Base-by-base conservation (phyloP, 2,797 vertebrate genomes). In the Hypotaenidia philippensis region DNA sequence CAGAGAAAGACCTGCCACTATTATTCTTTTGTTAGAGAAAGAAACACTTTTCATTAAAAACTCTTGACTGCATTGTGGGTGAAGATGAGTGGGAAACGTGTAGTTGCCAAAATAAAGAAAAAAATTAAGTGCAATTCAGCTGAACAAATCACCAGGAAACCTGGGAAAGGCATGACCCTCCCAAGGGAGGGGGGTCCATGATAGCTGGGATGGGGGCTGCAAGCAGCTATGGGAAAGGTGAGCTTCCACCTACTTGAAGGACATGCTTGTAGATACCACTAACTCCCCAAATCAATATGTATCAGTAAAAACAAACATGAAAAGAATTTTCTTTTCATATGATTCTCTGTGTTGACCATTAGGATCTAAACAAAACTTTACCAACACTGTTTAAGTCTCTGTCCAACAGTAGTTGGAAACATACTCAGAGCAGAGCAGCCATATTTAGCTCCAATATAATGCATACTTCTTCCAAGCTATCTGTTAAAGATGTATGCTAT, bases 211-310 rank as follows among this genome's bases (percentile, higher is more conserved):
- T 47, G 13, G 14, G 31, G 10, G 20, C 65, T n/a, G 4, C 38
- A 65, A 79, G 59, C 34, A 84, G 34, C 50, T 63, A 5, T 38
- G 14, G 47, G 7, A 83, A 25, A 86, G 40, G 3, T 47, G 29
- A 77, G 27, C 21, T 57, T 44, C 32, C 14, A 31, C 14, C 13
- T 44, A 70, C 22, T 23, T 63, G 41, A 74, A 91, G 17, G 44
- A 56, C 13, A 5, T 23, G 25, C 12, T 32, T 76, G 25, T n/a
- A 71, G 5, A 21, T 7, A 22, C 14, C 19, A 61, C 0, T 0
- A 81, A 68, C 29, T 76, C 41, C 59, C 38, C 31, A 56, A 83
- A 63, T 36, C 25, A 68, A 25, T 53, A 49, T 0, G 0, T 29
- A 75, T 13, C 32, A 56, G 45, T 32, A 63, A 65, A 85, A 93